phyloP scores from a whole-genome alignment of 2,797 vertebrate genomes.

The Aselliscus stoliczkanus region DNA sequence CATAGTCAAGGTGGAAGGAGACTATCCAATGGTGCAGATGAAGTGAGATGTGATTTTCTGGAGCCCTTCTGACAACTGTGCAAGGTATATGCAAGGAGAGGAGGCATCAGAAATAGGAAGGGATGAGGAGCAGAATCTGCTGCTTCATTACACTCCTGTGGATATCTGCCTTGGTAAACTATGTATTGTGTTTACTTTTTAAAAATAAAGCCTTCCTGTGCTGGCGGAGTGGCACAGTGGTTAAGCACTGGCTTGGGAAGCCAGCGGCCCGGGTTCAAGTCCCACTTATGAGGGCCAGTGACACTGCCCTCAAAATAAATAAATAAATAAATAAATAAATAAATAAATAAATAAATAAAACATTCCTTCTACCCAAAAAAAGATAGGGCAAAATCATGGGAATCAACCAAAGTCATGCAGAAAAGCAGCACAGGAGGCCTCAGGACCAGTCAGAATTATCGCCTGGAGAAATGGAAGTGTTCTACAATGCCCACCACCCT shows the following conservation, averaged over 20 bases:
- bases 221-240: too few species aligned
- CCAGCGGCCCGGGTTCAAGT: too few species aligned
- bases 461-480: not conserved
- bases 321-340: too few species aligned
- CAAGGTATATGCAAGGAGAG: not conserved
- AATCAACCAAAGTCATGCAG: not conserved
- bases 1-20: not conserved
- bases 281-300: too few species aligned
- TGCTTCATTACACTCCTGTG: not conserved
- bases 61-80: not conserved
- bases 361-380: not conserved
- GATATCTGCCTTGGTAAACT: not conserved
- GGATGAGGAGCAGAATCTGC: not conserved
- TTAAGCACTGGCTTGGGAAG: too few species aligned
- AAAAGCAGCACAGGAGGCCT: not conserved
- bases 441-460: not conserved
- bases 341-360: too few species aligned
- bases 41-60: not conserved
- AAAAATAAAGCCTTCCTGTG: not conserved
- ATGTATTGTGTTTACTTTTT: not conserved
- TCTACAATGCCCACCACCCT: not conserved
- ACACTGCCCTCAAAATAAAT: too few species aligned
- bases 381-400: not conserved
- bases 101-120: not conserved
- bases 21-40: not conserved